Percentiles rank a stretch among this genome's conserved stretches.
Evolutionary conservation across 2,888 invertebrate genomes (phyloP).

Genomic region (Heteromurus nitidus): DNA sequence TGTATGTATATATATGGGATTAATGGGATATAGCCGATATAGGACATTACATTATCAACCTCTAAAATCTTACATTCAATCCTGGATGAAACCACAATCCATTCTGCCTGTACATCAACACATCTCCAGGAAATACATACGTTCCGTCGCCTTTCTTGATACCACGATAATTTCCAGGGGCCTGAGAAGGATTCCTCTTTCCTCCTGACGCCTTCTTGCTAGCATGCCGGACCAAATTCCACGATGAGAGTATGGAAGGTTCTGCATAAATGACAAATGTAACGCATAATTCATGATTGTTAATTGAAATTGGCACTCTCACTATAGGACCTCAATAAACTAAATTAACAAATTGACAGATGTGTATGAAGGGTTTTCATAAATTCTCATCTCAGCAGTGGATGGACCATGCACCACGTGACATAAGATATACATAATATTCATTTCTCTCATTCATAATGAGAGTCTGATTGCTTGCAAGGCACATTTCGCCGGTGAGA

Average conservation of each 20-base stretch:
- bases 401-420: no score
- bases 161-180: conserved; percentile 55
- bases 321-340: not conserved
- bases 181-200: conserved; percentile 60
- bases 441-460: no score
- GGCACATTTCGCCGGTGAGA: no score
- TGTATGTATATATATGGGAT: no score
- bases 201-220: conserved; percentile 69
- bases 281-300: not conserved
- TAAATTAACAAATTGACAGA: no score
- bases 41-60: no score
- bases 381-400: no score
- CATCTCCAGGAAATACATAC: conserved; percentile 44
- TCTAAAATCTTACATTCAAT: conserved; percentile 71
- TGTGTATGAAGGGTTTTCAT: no score
- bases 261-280: not conserved
- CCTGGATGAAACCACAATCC: conserved; percentile 67
- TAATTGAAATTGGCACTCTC: not conserved
- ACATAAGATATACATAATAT: no score
- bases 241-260: not conserved
- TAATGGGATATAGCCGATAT: no score
- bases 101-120: conserved; percentile 61
- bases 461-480: no score
- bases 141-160: conserved; percentile 62
- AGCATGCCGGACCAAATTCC: conserved; percentile 58